Percentiles rank a stretch among this genome's conserved stretches.
phyloP scores from a whole-genome alignment of 1,140 invertebrate species.

The Trichomalopsis sarcophagae region DNA sequence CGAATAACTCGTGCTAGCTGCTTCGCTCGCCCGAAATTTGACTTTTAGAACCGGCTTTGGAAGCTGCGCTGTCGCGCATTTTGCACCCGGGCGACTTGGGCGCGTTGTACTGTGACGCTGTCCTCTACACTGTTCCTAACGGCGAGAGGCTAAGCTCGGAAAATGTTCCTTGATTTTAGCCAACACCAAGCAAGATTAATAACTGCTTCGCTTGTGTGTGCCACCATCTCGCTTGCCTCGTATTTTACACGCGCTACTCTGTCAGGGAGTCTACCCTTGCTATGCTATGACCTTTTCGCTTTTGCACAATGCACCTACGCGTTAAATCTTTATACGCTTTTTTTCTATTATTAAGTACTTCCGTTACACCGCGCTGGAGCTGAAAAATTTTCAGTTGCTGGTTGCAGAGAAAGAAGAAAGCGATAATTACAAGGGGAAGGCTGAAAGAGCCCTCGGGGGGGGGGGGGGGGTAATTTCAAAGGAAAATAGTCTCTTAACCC shows the following conservation, averaged over 20 bases:
- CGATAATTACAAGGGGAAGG: background rate
- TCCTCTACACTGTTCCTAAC: background rate
- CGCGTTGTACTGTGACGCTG: background rate
- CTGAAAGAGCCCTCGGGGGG: background rate
- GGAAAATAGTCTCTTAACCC: background rate
- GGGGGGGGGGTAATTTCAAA: background rate
- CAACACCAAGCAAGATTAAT: no score
- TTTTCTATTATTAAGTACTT: background rate
- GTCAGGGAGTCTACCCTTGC: no score
- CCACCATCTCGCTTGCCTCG: no score
- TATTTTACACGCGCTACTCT: no score
- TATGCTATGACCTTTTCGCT: no score
- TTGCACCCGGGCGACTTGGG: no score
- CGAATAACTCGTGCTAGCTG: background rate
- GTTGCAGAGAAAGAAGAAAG: background rate
- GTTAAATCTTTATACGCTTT: background rate
- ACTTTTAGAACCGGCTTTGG: background rate
- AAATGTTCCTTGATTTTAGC: background rate
- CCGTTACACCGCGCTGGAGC: no score
- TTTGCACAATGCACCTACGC: no score
- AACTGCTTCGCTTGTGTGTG: no score
- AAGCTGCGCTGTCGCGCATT: background rate
- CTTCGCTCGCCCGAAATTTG: background rate
- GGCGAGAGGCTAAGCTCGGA: background rate
- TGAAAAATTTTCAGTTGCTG: no score